Evolutionary conservation across 2,888 invertebrate species (phyloP).

Genomic region (Nebria brevicollis): DNA sequence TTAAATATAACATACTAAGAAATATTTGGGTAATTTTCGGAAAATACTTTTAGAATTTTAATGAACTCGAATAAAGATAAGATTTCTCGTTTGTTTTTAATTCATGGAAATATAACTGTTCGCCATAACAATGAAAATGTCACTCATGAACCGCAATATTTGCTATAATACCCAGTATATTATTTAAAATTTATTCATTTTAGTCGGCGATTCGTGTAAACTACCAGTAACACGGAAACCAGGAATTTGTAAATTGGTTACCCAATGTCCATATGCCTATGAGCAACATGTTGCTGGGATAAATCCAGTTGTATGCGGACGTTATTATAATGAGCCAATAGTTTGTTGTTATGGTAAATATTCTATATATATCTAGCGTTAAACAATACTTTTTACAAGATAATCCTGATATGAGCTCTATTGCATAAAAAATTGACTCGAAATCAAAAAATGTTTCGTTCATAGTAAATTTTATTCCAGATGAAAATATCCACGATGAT

Average conservation of each 20-base stretch:
- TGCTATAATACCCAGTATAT: background rate
- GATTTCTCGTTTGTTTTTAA: background rate
- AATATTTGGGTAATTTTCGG: background rate
- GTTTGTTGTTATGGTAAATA: constrained; percentile 57
- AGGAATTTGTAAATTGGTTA: constrained; percentile 55
- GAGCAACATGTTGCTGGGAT: constrained; percentile 56
- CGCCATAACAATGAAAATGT: background rate
- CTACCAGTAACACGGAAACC: constrained; percentile 50
- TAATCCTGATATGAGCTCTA: no score
- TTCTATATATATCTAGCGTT: background rate
- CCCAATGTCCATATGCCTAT: constrained; percentile 54
- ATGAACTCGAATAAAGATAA: background rate
- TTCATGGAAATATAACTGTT: background rate
- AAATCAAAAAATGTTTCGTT: background rate
- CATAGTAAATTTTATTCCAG: constrained; percentile 26
- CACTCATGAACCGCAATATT: background rate
- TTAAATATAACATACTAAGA: background rate
- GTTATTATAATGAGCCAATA: constrained; percentile 54
- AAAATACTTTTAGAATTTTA: background rate
- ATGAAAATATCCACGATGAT: constrained; percentile 10
- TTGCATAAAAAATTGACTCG: no score
- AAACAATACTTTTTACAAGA: no score
- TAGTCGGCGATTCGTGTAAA: constrained; percentile 54
- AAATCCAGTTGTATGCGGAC: constrained; percentile 56
- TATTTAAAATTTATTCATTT: background rate